Base-by-base conservation (phyloP, 2,888 invertebrate species). In the Antheraea assamensis region DNA sequence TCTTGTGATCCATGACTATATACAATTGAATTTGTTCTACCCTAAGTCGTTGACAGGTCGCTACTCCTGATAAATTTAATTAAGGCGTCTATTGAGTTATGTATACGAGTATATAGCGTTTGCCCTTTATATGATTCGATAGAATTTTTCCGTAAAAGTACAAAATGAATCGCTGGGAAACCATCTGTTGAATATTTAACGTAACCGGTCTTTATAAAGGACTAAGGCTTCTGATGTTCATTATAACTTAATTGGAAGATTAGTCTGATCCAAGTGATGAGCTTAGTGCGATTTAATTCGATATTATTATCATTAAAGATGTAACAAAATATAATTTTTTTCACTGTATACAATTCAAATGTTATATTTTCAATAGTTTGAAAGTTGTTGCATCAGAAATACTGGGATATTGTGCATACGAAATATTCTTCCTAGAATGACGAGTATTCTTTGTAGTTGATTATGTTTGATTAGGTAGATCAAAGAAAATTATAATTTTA, bases 161-260 rank as follows among this genome's bases (percentile, higher is more conserved):
- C 27, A 27, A 31, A 35, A 52, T 24, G 35, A 17, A 72, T 68
- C 52, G 30, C 49, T 58, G 10, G 17, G 15, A 72, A 52, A 31
- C 30, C 66, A 31, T 72, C 35, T 8, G 52, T 15, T 72, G 68
- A 72, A 72, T 83, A 78, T 80, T 83, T 78, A 77, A 82, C 61
- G 73, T 71, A 52, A 64, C 49, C 68, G 55, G 74, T 49, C 71
- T 78, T 74, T 76, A 78, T 76, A 77, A 75, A 66, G 75, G 72
- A 10, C 66, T 58, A 75, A 31, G 73, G 71, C 75, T 78, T 82
- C 82, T 77, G 79, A 81, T 78, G 78, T 76, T 74, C 70, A 74
- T 83, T 82, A 82, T 83, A 76, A 83, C 83, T 79, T 83, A 82
- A 82, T 82, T 82, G 81, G 81, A 78, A 78, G 35, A 70, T 31